These are phyloP conservation scores for Lepus europaeus DNA, from an alignment of 2,113 vertebrate species.

Conservation along the genomic window DNA sequence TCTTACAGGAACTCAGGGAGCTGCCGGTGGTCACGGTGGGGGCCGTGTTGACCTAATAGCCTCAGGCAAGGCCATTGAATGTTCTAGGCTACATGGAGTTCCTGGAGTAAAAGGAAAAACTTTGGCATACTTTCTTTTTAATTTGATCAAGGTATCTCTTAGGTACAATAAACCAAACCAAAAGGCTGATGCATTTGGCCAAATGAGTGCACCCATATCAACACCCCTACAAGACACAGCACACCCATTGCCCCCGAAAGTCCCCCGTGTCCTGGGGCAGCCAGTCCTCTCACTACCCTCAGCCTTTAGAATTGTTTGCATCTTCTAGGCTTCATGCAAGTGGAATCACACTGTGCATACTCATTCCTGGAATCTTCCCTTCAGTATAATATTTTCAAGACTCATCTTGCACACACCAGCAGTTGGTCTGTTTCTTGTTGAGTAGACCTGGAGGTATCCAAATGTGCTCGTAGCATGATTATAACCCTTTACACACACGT, in stretches of 20 bases:
- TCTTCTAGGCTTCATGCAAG: not conserved
- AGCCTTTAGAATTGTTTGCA: not conserved
- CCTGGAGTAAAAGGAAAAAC: not conserved
- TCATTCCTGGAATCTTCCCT: not conserved
- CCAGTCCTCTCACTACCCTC: not conserved
- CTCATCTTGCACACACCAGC: not conserved
- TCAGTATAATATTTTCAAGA: not conserved
- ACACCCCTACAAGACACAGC: not conserved
- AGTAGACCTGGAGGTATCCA: not conserved
- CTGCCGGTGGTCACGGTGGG: accelerated
- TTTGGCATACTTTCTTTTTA: not conserved
- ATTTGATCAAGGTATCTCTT: not conserved
- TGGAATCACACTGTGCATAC: accelerated
- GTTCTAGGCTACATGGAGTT: not conserved
- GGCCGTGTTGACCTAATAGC: accelerated
- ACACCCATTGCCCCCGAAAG: accelerated
- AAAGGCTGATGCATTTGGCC: not conserved
- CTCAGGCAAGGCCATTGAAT: not conserved
- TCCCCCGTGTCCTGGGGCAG: not conserved
- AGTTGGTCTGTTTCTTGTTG: not conserved
- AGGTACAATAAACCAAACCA: not conserved
- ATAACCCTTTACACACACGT: not conserved
- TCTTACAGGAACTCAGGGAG: not conserved
- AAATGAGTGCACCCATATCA: too few relatives aligned
- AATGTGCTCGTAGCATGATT: not conserved